A percentile compares a stretch with the other conserved stretches of the same genome.
These are phyloP conservation scores for Saxidomus purpurata DNA, from an alignment of 1,140 invertebrate genomes.

Conservation along the genomic window DNA sequence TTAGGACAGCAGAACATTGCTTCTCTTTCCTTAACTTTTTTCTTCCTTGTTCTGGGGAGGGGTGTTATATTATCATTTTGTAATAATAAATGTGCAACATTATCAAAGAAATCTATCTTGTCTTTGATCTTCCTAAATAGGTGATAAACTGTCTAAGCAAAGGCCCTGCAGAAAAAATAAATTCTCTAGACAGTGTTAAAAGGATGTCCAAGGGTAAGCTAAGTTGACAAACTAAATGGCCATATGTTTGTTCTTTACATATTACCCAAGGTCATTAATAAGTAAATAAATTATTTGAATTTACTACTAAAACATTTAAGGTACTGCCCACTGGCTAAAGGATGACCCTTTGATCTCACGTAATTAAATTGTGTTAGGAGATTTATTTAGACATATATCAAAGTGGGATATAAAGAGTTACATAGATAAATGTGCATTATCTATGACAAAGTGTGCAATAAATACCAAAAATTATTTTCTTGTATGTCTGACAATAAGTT, in stretches of 20 bases:
- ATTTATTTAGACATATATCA: conserved; percentile 26
- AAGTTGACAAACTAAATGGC: neutral
- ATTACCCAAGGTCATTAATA: conserved; percentile 33
- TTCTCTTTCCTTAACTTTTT: too few species aligned
- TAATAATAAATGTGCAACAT: conserved; percentile 17
- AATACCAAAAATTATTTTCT: neutral
- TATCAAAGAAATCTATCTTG: neutral
- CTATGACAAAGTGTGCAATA: conserved; percentile 10
- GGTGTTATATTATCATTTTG: neutral
- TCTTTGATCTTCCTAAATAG: conserved; percentile 50
- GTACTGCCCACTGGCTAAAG: conserved; percentile 31
- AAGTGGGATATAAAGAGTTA: neutral
- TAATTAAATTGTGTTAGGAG: conserved; percentile 15
- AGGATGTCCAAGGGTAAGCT: neutral
- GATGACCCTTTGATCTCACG: conserved; percentile 21
- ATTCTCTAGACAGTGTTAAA: neutral
- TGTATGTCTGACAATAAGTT: too few species aligned
- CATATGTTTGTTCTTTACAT: neutral
- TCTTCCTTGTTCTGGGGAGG: too few species aligned
- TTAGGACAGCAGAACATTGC: too few species aligned
- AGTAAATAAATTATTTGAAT: conserved; percentile 49
- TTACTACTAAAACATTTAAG: conserved; percentile 30
- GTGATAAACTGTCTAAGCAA: neutral
- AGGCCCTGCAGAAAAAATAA: neutral
- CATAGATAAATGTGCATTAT: neutral